These are phyloP conservation scores for Hemibagrus guttatus DNA, from an alignment of 2,797 vertebrate species.

Conservation along the genomic window DNA sequence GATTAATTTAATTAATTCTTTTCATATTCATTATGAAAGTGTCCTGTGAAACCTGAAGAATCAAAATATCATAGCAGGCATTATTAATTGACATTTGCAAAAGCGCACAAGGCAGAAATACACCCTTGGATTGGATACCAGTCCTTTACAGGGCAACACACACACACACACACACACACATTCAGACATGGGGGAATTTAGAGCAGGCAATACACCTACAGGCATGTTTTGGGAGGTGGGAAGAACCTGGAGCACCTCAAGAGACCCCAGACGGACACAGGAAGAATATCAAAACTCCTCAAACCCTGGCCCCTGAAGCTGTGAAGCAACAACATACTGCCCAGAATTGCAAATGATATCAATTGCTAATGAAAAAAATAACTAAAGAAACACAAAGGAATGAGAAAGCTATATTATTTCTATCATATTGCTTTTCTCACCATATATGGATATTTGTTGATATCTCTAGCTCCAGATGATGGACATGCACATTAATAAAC, in stretches of 20 bases:
- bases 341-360: neutral
- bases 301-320: neutral
- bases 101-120: neutral
- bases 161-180: neutral
- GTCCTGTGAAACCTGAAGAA: neutral
- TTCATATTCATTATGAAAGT: neutral
- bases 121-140: neutral
- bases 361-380: neutral
- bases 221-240: neutral
- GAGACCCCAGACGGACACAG: neutral
- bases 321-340: neutral
- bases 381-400: neutral
- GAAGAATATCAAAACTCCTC: neutral
- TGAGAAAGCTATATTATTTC: neutral
- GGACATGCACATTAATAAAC: conserved; percentile 4
- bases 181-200: neutral
- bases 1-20: neutral
- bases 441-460: neutral
- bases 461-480: neutral
- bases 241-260: neutral
- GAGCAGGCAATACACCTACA: neutral
- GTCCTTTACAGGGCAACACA: neutral
- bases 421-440: neutral
- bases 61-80: neutral
- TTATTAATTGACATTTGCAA: neutral